Evolutionary conservation across 2,113 vertebrate genomes (phyloP).

Genomic region (Propithecus coquereli): DNA sequence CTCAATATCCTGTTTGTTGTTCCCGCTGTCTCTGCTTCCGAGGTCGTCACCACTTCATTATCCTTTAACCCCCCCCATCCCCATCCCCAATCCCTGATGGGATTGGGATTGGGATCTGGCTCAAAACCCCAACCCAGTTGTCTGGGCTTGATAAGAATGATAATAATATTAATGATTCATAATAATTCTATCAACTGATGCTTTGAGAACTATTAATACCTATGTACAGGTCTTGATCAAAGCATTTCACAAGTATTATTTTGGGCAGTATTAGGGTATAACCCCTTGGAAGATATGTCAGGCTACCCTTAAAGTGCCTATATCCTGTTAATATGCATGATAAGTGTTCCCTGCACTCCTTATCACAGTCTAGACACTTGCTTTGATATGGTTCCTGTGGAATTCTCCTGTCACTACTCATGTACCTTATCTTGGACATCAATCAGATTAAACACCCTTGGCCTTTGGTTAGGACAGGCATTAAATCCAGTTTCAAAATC

Average conservation of each 20-base stretch:
- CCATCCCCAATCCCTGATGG: background rate
- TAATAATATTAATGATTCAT: background rate
- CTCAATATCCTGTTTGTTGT: background rate
- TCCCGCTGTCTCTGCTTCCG: background rate
- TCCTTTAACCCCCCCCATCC: background rate
- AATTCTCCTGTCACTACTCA: background rate
- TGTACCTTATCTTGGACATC: background rate
- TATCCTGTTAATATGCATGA: background rate
- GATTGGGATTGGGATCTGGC: background rate
- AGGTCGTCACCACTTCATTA: background rate
- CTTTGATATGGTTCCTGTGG: background rate
- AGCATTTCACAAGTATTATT: background rate
- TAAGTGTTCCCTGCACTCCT: background rate
- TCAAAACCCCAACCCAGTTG: background rate
- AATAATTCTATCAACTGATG: background rate
- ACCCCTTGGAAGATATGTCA: background rate
- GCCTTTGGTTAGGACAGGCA: background rate
- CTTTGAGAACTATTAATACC: background rate
- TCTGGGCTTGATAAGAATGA: background rate
- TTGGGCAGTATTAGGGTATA: background rate
- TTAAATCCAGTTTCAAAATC: background rate
- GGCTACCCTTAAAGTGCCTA: background rate
- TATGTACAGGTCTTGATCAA: background rate
- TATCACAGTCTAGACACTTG: background rate
- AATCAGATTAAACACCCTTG: background rate